phyloP scores from a whole-genome alignment of 64 coral and sea anemone species.

The Porites australiensis region DNA sequence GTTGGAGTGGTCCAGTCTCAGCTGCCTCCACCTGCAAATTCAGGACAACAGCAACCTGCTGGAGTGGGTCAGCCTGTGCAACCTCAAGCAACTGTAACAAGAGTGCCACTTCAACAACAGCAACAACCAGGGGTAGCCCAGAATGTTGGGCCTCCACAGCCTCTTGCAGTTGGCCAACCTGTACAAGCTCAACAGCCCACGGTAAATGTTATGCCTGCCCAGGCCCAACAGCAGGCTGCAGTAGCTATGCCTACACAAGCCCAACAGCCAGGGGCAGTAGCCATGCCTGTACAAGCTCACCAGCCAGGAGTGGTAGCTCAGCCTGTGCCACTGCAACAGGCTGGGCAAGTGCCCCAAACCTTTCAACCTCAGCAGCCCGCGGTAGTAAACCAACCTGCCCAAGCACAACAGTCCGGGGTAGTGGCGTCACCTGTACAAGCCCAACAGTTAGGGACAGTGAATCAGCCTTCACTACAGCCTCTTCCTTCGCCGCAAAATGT shows the following conservation, averaged over 20 bases:
- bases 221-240: neutral
- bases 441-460: neutral
- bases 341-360: neutral
- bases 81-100: neutral
- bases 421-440: neutral
- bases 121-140: neutral
- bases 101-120: neutral
- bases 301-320: neutral
- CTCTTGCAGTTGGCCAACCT: neutral
- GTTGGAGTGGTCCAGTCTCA: neutral
- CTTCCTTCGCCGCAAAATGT: neutral
- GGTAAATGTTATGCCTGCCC: neutral
- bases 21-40: neutral
- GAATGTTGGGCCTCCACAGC: neutral
- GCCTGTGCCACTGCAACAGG: neutral
- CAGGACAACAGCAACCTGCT: neutral
- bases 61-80: neutral
- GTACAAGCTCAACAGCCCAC: neutral
- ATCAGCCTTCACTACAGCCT: neutral
- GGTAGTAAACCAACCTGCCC: neutral
- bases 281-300: neutral
- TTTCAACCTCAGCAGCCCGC: neutral
- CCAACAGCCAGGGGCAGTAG: neutral
- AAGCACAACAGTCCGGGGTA: neutral
- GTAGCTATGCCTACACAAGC: neutral